These are phyloP conservation scores for Lycophotia porphyrea DNA, from an alignment of 2,888 invertebrate genomes.

Conservation along the genomic window DNA sequence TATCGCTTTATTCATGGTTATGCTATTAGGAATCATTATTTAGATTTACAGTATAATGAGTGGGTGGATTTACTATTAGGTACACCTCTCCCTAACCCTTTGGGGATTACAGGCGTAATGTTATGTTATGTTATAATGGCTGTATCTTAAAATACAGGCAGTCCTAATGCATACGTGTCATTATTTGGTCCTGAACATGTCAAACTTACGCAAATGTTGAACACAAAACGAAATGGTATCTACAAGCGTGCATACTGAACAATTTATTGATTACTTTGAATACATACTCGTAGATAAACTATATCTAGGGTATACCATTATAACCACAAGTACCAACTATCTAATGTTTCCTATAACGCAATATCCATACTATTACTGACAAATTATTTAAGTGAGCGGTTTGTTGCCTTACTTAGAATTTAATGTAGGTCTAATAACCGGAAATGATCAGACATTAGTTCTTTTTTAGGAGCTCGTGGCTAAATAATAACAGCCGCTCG, in stretches of 20 bases:
- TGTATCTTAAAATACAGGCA: neutral
- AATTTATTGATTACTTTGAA: slow-evolving; percentile 36
- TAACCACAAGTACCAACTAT: neutral
- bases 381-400: slow-evolving; percentile 40
- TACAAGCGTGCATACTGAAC: slow-evolving; percentile 5
- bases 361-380: slow-evolving; percentile 50
- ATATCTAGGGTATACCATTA: slow-evolving; percentile 28
- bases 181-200: neutral
- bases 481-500: no score
- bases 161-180: neutral
- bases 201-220: neutral
- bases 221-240: neutral
- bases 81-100: no score
- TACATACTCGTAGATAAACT: slow-evolving; percentile 32
- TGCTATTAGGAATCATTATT: neutral
- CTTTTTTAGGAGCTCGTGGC: no score
- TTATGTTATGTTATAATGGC: no score
- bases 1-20: neutral
- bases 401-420: slow-evolving; percentile 12
- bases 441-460: slow-evolving; percentile 22
- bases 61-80: no score
- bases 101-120: no score
- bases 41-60: neutral
- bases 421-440: slow-evolving; percentile 35
- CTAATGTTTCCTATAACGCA: slow-evolving; percentile 43